phyloP scores from a whole-genome alignment of 2,113 vertebrate species.

The Callipepla californica region DNA sequence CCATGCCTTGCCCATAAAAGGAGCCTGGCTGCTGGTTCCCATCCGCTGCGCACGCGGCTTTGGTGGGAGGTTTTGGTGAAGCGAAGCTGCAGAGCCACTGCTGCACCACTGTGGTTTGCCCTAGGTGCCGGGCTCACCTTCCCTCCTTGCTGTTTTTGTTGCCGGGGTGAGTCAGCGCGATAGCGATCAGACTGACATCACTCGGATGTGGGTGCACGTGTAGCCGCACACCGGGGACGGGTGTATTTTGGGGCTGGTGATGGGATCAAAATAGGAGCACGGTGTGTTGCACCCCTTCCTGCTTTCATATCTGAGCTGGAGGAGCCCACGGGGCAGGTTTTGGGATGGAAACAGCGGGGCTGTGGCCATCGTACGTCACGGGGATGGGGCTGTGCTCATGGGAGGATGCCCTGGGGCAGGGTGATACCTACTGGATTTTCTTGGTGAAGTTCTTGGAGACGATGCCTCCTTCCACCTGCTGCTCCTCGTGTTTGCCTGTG shows the following conservation, averaged over 20 bases:
- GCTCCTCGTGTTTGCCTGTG: conserved; percentile 94
- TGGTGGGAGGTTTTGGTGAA: not conserved
- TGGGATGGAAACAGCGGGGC: not conserved
- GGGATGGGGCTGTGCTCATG: not conserved
- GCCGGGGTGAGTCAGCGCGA: conserved; percentile 15
- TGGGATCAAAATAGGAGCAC: not conserved
- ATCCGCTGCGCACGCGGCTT: not conserved
- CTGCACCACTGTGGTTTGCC: not conserved
- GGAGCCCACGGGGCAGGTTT: not conserved
- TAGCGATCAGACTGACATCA: conserved; percentile 36
- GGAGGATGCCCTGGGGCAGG: fast-evolving
- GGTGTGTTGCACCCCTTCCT: not conserved
- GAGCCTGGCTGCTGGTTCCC: not conserved
- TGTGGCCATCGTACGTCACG: not conserved
- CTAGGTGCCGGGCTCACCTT: not conserved
- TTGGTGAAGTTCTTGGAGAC: conserved; percentile 99
- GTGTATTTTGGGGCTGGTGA: not conserved
- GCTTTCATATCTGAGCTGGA: not conserved
- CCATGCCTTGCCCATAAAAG: conserved; percentile 68
- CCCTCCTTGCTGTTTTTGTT: not conserved
- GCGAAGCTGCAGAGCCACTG: not conserved
- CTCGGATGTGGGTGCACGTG: not conserved
- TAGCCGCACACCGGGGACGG: not conserved
- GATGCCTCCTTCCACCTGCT: conserved; percentile 95
- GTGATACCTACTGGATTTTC: conserved; percentile 96